phyloP scores from a whole-genome alignment of 2,888 invertebrate genomes.

The Chrysopilus asiliformis region DNA sequence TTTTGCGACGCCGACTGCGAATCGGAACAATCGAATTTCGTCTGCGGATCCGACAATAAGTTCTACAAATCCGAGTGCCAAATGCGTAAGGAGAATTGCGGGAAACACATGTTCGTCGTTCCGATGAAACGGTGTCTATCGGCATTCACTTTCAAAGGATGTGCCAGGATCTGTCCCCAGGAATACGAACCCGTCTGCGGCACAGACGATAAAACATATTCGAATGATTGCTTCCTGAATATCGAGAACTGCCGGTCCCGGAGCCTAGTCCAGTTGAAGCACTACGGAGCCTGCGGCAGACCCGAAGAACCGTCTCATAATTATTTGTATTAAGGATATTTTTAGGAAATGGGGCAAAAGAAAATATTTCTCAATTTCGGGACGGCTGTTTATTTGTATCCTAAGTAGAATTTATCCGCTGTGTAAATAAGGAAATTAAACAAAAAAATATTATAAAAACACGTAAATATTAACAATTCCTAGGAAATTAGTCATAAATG shows the following conservation, averaged over 20 bases:
- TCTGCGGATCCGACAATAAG: slow-evolving; percentile 81
- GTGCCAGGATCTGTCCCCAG: slow-evolving; percentile 72
- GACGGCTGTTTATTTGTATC: no score
- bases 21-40: slow-evolving; percentile 40
- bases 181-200: slow-evolving; percentile 88
- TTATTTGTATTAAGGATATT: slow-evolving; percentile 54
- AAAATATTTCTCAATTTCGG: no score
- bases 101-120: slow-evolving; percentile 83
- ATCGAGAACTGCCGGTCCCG: slow-evolving; percentile 82
- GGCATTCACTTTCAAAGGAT: slow-evolving; percentile 75
- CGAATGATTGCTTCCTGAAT: slow-evolving; percentile 82
- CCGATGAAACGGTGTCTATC: slow-evolving; percentile 76
- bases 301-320: slow-evolving; percentile 78
- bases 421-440: no score
- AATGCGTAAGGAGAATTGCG: slow-evolving; percentile 84
- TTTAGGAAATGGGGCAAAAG: background rate
- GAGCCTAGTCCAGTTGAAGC: slow-evolving; percentile 60
- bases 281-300: slow-evolving; percentile 74
- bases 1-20: slow-evolving; percentile 55
- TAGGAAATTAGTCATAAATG: no score
- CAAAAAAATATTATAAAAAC: no score
- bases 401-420: no score
- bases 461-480: no score
- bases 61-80: slow-evolving; percentile 83
- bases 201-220: slow-evolving; percentile 84